phyloP scores from a whole-genome alignment of 2,888 invertebrate species.

The Cerastis leucographa region DNA sequence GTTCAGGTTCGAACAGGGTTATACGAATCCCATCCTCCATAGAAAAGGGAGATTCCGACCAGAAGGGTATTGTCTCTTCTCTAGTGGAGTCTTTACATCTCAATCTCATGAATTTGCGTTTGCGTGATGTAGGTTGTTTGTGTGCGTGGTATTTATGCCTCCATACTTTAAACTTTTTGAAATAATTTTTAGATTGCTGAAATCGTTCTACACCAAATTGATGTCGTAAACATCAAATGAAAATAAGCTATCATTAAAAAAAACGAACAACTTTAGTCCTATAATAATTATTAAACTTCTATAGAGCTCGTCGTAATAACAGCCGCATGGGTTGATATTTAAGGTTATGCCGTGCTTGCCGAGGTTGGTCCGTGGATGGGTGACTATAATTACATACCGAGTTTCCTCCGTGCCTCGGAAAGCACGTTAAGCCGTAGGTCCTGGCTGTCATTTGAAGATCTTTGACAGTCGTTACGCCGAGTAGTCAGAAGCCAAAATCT shows the following conservation, averaged over 20 bases:
- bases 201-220: too few species aligned
- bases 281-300: not conserved
- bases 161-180: not conserved
- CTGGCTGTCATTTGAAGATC: too few species aligned
- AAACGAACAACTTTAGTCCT: not conserved
- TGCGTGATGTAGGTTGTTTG: not conserved
- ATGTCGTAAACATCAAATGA: not conserved
- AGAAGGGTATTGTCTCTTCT: not conserved
- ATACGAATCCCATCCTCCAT: not conserved
- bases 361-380: too few species aligned
- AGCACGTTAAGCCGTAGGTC: too few species aligned
- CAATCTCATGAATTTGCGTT: not conserved
- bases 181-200: not conserved
- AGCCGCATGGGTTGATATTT: too few species aligned
- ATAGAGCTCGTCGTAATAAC: too few species aligned
- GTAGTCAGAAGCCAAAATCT: too few species aligned
- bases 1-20: slow-evolving; percentile 2
- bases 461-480: too few species aligned
- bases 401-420: too few species aligned
- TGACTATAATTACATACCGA: too few species aligned
- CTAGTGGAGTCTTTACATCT: not conserved
- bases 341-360: too few species aligned
- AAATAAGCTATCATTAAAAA: not conserved
- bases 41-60: not conserved
- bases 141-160: not conserved